Percentiles rank a stretch among this genome's conserved stretches.
Evolutionary conservation across 2,797 vertebrate species (phyloP).

Genomic region (Pseudochromis fuscus): DNA sequence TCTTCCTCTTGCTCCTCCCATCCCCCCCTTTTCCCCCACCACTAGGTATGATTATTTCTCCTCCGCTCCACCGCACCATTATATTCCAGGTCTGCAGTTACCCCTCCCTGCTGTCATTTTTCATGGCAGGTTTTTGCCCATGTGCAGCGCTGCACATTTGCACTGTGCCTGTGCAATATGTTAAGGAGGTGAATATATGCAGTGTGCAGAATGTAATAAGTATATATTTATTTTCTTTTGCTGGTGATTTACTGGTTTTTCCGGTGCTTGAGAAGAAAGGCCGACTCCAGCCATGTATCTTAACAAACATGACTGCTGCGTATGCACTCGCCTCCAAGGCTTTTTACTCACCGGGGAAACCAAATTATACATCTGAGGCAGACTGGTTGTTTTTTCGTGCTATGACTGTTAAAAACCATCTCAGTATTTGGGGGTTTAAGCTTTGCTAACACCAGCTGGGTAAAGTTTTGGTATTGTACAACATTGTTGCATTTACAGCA

Average conservation of each 20-base stretch:
- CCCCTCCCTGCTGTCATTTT: conserved; percentile 84
- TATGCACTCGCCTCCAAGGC: conserved; percentile 80
- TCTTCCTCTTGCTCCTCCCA: conserved; percentile 76
- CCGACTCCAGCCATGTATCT: conserved; percentile 77
- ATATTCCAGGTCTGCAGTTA: conserved; percentile 82
- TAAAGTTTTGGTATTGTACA: conserved; percentile 50
- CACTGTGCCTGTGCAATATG: conserved; percentile 80
- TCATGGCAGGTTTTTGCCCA: conserved; percentile 81
- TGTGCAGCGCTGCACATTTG: conserved; percentile 80
- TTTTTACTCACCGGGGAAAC: conserved; percentile 80
- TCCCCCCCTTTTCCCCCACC: conserved; percentile 68
- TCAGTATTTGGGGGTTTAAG: conserved; percentile 58
- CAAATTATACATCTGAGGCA: conserved; percentile 82
- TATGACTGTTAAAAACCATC: conserved; percentile 74
- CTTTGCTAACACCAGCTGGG: conserved; percentile 33
- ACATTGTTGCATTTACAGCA: conserved; percentile 34
- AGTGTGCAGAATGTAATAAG: conserved; percentile 83
- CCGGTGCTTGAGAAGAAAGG: conserved; percentile 72
- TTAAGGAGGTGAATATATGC: conserved; percentile 84
- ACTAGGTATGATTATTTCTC: conserved; percentile 85
- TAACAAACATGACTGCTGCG: conserved; percentile 82
- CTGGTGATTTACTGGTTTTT: conserved; percentile 81
- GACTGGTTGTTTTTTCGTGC: conserved; percentile 75
- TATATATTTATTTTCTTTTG: conserved; percentile 86
- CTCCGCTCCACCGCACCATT: conserved; percentile 78